These are phyloP conservation scores for Pocillopora grandis DNA, from an alignment of 92 coral and sea anemone genomes.

Conservation along the genomic window DNA sequence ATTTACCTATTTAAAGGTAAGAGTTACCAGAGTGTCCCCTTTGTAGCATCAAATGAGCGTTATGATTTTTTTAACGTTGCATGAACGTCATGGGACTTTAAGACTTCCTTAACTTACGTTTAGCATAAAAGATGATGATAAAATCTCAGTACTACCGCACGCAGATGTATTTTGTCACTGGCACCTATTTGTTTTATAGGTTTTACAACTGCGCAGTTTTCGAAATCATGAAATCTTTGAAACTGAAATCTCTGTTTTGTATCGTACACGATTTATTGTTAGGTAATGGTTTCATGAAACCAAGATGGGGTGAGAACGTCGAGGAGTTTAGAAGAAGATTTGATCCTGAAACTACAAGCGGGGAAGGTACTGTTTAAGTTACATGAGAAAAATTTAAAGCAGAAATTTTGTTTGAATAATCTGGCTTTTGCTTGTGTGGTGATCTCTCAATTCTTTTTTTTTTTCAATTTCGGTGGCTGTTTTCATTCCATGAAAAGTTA, in stretches of 20 bases:
- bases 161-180: neutral
- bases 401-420: neutral
- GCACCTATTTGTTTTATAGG: too few relatives aligned
- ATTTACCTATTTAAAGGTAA: slow-evolving; percentile 80
- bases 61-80: neutral
- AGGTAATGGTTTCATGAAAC: slow-evolving; percentile 84
- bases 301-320: slow-evolving; percentile 87
- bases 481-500: too few relatives aligned
- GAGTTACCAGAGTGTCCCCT: neutral
- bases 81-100: neutral
- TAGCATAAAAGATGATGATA: too few relatives aligned
- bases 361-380: slow-evolving; percentile 65
- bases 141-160: neutral
- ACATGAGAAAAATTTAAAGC: too few relatives aligned
- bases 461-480: too few relatives aligned
- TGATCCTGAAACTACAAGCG: slow-evolving; percentile 81
- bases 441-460: neutral
- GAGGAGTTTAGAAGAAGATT: slow-evolving; percentile 86
- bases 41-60: too few relatives aligned
- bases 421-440: neutral
- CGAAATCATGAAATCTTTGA: too few relatives aligned
- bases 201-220: too few relatives aligned
- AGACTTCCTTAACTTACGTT: neutral
- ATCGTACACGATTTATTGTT: neutral
- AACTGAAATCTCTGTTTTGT: too few relatives aligned